Evolutionary conservation across 2,113 vertebrate species (phyloP).

Genomic region (Oceanites oceanicus): DNA sequence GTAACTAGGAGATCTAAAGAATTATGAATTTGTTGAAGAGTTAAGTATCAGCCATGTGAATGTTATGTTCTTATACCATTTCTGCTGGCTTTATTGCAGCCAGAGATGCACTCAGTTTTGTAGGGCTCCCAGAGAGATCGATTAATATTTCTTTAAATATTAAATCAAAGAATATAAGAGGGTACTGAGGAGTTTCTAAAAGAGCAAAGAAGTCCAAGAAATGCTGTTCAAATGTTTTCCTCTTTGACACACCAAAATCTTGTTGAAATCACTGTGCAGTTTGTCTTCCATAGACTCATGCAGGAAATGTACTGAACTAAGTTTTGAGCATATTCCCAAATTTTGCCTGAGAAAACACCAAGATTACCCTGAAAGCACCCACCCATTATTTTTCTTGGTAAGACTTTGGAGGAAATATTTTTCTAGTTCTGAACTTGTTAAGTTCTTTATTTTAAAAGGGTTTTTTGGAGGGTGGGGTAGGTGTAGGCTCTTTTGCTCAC

Average conservation of each 20-base stretch:
- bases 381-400: neutral
- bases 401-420: neutral
- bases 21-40: neutral
- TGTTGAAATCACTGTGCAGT: neutral
- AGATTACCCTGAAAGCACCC: neutral
- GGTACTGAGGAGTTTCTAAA: neutral
- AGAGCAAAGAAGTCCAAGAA: neutral
- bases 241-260: neutral
- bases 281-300: neutral
- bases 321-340: neutral
- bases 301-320: neutral
- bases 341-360: neutral
- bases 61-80: neutral
- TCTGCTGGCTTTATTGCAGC: neutral
- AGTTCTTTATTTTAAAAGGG: neutral
- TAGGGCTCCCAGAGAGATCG: neutral
- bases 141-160: neutral
- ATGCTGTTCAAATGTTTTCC: neutral
- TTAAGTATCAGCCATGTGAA: neutral
- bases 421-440: neutral
- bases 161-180: neutral
- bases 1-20: neutral
- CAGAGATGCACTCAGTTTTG: neutral
- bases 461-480: neutral
- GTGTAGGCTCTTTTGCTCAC: neutral